phyloP scores from a whole-genome alignment of 2,888 invertebrate species.

The Leptopilina syphax region DNA sequence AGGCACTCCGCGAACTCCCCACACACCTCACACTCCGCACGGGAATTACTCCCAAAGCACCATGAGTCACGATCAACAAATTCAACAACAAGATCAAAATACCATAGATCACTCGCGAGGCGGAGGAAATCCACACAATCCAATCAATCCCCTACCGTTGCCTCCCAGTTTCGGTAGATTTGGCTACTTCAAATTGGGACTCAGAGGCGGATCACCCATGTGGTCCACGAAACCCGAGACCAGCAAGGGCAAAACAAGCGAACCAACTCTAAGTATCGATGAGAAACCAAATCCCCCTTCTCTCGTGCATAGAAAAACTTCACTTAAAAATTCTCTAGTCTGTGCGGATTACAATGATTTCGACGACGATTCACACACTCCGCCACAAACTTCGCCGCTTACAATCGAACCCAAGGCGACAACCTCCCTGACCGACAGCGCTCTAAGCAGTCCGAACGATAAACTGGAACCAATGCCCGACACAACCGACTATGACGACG shows the following conservation, averaged over 20 bases:
- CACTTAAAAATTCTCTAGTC: conserved; percentile 78
- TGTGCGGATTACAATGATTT: conserved; percentile 81
- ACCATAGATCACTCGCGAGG: conserved; percentile 71
- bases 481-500: conserved; percentile 81
- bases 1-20: conserved; percentile 78
- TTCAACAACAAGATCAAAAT: conserved; percentile 74
- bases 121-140: conserved; percentile 79
- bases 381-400: conserved; percentile 78
- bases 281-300: conserved; percentile 77
- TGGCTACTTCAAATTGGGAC: conserved; percentile 81
- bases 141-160: conserved; percentile 80
- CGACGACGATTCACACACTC: conserved; percentile 80
- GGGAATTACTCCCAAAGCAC: conserved; percentile 72
- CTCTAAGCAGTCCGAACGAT: conserved; percentile 73
- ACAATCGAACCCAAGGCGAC: conserved; percentile 61
- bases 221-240: conserved; percentile 79
- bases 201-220: conserved; percentile 84
- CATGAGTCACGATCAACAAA: conserved; percentile 79
- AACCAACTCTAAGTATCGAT: conserved; percentile 75
- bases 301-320: conserved; percentile 73
- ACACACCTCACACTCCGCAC: conserved; percentile 70
- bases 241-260: conserved; percentile 72
- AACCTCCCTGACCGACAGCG: conserved; percentile 60
- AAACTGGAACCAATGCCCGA: conserved; percentile 78
- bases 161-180: conserved; percentile 80